Percentiles rank a stretch among this genome's conserved stretches.
phyloP scores from a whole-genome alignment of 2,888 invertebrate genomes.

The Smittia sp. region DNA sequence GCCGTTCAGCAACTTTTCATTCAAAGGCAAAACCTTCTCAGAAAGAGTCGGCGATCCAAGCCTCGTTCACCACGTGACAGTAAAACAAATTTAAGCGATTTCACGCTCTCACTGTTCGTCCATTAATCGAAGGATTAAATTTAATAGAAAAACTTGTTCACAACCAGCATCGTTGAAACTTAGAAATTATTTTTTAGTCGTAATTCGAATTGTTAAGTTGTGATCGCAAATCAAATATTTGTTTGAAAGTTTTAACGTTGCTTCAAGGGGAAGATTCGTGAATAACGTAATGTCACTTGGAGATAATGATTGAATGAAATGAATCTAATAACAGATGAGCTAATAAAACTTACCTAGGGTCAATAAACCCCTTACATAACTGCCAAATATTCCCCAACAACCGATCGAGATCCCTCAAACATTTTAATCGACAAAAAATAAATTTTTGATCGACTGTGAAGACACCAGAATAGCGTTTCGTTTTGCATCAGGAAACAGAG shows the following conservation, averaged over 20 bases:
- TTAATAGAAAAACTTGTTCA: neutral
- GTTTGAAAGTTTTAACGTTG: neutral
- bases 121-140: neutral
- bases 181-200: neutral
- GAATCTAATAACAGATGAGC: no score
- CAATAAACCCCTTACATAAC: no score
- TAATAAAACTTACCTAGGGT: no score
- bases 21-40: slow-evolving; percentile 60
- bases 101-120: neutral
- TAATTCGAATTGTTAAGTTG: no score
- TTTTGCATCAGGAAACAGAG: neutral
- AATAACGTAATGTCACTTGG: no score
- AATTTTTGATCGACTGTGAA: neutral
- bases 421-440: no score
- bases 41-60: slow-evolving; percentile 55
- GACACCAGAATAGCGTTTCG: neutral
- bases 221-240: neutral
- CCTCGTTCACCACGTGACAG: neutral
- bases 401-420: no score
- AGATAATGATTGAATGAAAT: no score
- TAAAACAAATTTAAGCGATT: neutral
- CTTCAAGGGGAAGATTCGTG: no score
- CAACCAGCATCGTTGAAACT: neutral
- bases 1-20: slow-evolving; percentile 57
- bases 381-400: no score